Evolutionary conservation across 2,113 vertebrate genomes (phyloP).

Genomic region (Aptenodytes forsteri): DNA sequence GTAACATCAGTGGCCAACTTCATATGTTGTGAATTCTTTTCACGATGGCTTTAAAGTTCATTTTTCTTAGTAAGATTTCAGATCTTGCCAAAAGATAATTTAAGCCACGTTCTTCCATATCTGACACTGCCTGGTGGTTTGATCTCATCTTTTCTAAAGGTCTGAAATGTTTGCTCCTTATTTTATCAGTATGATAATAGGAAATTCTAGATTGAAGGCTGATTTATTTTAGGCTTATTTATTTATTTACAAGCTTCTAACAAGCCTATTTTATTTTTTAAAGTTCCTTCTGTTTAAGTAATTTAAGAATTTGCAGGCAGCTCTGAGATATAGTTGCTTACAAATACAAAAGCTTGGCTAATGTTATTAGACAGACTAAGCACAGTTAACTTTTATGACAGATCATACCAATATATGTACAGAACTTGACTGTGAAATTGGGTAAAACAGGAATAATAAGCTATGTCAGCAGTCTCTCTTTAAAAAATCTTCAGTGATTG

Average conservation of each 20-base stretch:
- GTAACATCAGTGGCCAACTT: not conserved
- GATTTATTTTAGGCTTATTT: not conserved
- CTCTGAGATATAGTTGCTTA: constrained; percentile 21
- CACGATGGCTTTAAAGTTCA: not conserved
- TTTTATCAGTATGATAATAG: not conserved
- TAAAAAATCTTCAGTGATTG: not conserved
- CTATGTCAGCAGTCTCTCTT: not conserved
- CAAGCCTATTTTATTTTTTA: not conserved
- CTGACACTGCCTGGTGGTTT: constrained; percentile 6
- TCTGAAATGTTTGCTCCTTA: not conserved
- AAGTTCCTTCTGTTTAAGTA: not conserved
- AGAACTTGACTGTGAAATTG: not conserved
- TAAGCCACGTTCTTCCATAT: not conserved
- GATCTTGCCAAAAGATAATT: constrained; percentile 1
- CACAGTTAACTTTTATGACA: not conserved
- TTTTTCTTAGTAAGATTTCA: not conserved
- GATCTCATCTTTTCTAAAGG: not conserved
- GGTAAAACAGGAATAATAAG: not conserved
- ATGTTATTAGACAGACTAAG: not conserved
- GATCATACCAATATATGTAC: not conserved
- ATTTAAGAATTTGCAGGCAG: not conserved
- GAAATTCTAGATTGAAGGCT: not conserved
- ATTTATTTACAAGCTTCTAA: not conserved
- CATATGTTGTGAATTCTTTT: not conserved
- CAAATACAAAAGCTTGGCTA: not conserved